phyloP scores from a whole-genome alignment of 1,140 invertebrate species.

The Euura saliciscinereae region DNA sequence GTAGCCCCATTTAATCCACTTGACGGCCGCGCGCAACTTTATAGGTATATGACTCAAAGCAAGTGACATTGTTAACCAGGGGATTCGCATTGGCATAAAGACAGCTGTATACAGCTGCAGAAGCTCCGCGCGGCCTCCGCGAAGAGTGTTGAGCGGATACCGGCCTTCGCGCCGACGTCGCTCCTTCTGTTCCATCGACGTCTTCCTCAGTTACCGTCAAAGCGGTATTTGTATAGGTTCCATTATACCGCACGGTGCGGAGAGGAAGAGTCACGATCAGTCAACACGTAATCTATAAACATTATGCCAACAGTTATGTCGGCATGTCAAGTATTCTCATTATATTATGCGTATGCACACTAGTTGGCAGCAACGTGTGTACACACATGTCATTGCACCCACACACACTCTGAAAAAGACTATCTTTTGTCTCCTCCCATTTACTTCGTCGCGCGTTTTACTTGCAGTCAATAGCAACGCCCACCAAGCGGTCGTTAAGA shows the following conservation, averaged over 20 bases:
- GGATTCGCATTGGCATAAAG: neutral
- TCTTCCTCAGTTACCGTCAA: neutral
- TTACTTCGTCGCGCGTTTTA: neutral
- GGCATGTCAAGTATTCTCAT: slow-evolving; percentile 7
- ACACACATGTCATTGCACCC: neutral
- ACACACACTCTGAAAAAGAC: neutral
- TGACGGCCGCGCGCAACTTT: neutral
- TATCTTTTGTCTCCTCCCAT: slow-evolving; percentile 7
- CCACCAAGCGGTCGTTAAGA: neutral
- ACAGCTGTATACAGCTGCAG: neutral
- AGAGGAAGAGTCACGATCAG: neutral
- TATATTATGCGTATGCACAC: neutral
- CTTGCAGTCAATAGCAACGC: neutral
- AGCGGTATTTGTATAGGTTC: neutral
- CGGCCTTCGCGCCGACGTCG: neutral
- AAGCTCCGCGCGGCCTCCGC: neutral
- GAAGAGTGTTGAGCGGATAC: neutral
- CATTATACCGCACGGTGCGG: neutral
- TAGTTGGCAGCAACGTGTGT: neutral
- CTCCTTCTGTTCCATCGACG: neutral
- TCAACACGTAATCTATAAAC: slow-evolving; percentile 3
- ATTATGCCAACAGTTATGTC: slow-evolving; percentile 7
- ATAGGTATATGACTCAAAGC: neutral
- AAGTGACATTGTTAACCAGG: neutral
- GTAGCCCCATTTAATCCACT: neutral